A percentile compares a stretch with the other conserved stretches of the same genome.
phyloP scores from a whole-genome alignment of 2,797 vertebrate genomes.

The Phrynocephalus forsythii region DNA sequence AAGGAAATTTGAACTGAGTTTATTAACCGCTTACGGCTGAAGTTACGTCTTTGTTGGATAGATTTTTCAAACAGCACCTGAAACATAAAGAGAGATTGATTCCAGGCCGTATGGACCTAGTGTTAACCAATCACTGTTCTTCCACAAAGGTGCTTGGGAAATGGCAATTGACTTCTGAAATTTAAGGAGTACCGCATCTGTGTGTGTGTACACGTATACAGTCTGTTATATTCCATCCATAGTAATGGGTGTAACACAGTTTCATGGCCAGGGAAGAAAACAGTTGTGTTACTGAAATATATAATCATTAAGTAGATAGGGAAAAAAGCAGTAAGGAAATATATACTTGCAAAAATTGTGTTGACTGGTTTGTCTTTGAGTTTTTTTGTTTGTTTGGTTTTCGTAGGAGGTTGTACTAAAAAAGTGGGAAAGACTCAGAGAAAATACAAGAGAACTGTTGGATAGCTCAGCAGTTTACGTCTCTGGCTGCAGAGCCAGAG shows the following conservation, averaged over 20 bases:
- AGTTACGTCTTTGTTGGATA: background rate
- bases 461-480: too few species aligned
- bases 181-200: background rate
- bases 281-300: background rate
- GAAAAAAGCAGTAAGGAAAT: background rate
- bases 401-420: too few species aligned
- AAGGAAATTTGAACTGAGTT: background rate
- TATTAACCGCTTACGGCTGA: background rate
- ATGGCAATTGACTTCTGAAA: background rate
- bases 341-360: background rate
- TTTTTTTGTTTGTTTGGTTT: background rate
- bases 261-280: background rate
- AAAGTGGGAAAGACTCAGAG: background rate
- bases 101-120: background rate
- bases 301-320: background rate
- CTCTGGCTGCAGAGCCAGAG: too few species aligned
- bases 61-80: background rate
- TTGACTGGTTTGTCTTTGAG: background rate
- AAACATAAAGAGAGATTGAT: background rate
- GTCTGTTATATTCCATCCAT: background rate
- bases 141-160: background rate
- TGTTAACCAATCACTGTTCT: background rate
- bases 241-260: background rate
- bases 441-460: background rate
- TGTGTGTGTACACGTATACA: background rate